Percentiles rank a stretch among this genome's conserved stretches.
Evolutionary conservation across 1,140 invertebrate genomes (phyloP).

Genomic region (Drosophila guanche): DNA sequence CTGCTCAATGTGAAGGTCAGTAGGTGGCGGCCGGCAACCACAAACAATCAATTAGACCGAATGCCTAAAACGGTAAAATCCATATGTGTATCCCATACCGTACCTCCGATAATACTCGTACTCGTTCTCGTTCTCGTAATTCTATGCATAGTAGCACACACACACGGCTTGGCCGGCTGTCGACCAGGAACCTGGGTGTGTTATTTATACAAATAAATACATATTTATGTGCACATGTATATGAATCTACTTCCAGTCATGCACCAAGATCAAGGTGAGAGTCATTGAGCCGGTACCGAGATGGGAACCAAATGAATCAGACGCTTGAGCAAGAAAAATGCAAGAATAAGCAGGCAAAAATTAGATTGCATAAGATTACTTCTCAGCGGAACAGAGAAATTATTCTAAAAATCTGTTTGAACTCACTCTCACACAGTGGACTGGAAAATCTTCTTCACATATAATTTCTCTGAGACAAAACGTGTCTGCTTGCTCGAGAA

Average conservation of each 20-base stretch:
- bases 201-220: constrained; percentile 6
- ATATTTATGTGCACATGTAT: not conserved
- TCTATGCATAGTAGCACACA: constrained; percentile 22
- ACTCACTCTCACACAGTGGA: no score
- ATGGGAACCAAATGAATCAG: not conserved
- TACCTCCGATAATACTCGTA: constrained; percentile 47
- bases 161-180: not conserved
- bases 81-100: constrained; percentile 45
- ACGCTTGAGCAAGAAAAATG: not conserved
- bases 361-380: no score
- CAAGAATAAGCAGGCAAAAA: no score
- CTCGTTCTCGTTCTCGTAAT: constrained; percentile 14
- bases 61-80: constrained; percentile 73
- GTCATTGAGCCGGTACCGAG: not conserved
- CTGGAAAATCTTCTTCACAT: no score
- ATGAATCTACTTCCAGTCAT: constrained; percentile 29
- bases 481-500: no score
- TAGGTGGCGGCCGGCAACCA: constrained; percentile 74
- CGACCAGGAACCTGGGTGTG: constrained; percentile 48
- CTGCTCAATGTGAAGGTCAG: constrained; percentile 80
- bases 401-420: no score
- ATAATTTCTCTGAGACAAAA: no score
- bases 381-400: no score
- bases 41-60: constrained; percentile 76
- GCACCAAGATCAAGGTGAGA: constrained; percentile 54